A percentile compares a stretch with the other conserved stretches of the same genome.
phyloP scores from a whole-genome alignment of 2,797 vertebrate genomes.

The Acanthurus leucopareius region DNA sequence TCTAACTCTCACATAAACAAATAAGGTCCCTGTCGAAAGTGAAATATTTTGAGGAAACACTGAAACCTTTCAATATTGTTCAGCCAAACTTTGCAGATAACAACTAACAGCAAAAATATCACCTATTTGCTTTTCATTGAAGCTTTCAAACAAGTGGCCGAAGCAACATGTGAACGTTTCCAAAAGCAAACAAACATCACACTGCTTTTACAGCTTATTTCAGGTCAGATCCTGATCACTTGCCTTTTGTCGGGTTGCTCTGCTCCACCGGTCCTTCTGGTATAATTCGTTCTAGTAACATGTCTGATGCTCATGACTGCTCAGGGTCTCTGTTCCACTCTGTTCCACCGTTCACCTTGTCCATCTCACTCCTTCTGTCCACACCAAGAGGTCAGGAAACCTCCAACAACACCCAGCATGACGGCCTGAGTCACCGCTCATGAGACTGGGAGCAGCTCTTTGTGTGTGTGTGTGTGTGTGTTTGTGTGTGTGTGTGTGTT shows the following conservation, averaged over 20 bases:
- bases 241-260: constrained; percentile 56
- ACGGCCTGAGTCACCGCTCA: constrained; percentile 67
- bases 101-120: background rate
- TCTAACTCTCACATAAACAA: background rate
- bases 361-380: constrained; percentile 39
- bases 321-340: background rate
- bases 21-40: background rate
- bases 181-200: background rate
- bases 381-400: constrained; percentile 56
- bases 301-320: constrained; percentile 67
- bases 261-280: constrained; percentile 32
- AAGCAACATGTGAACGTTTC: background rate
- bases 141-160: background rate
- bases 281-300: constrained; percentile 55
- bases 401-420: constrained; percentile 58
- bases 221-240: constrained; percentile 34
- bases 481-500: constrained; percentile 26
- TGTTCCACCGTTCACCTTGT: background rate
- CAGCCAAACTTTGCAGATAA: background rate
- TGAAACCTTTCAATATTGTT: background rate
- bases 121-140: background rate
- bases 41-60: background rate
- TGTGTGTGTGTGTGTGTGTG: constrained; percentile 13
- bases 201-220: background rate
- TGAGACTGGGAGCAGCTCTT: constrained; percentile 51